Evolutionary conservation across 2,797 vertebrate genomes (phyloP).

Genomic region (Eupleurogrammus muticus): DNA sequence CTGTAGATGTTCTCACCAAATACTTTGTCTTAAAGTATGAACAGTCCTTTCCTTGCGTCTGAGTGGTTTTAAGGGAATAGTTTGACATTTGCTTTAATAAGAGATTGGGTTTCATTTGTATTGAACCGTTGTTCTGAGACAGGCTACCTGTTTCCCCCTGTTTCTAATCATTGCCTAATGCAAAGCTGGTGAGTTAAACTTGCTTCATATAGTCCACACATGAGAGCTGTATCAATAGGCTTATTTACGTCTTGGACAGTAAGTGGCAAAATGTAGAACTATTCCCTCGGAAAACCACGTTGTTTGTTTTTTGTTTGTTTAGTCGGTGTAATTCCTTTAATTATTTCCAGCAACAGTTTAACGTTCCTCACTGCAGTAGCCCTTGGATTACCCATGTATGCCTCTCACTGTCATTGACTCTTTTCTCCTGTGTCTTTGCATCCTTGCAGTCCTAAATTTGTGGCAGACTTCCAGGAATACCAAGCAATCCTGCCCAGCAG

Average conservation of each 20-base stretch:
- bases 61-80: slow-evolving; percentile 1
- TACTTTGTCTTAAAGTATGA: neutral
- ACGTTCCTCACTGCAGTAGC: neutral
- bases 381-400: neutral
- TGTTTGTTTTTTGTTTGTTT: slow-evolving; percentile 13
- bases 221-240: neutral
- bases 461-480: slow-evolving; percentile 83
- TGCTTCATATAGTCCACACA: neutral
- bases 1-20: slow-evolving; percentile 1
- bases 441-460: slow-evolving; percentile 88
- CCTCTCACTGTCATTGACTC: neutral
- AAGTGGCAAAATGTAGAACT: neutral
- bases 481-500: slow-evolving; percentile 82
- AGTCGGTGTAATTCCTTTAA: neutral
- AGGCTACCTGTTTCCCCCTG: neutral
- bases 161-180: slow-evolving; percentile 3
- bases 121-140: neutral
- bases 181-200: neutral
- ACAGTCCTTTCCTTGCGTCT: slow-evolving; percentile 10
- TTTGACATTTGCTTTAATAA: slow-evolving; percentile 9
- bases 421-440: slow-evolving; percentile 53
- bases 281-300: neutral
- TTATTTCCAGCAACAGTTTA: slow-evolving; percentile 6
- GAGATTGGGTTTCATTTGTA: neutral
- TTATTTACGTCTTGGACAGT: neutral